Percentiles rank a stretch among this genome's conserved stretches.
phyloP scores from a whole-genome alignment of 1,140 invertebrate species.

The Pseudomyrmex pallidus region DNA sequence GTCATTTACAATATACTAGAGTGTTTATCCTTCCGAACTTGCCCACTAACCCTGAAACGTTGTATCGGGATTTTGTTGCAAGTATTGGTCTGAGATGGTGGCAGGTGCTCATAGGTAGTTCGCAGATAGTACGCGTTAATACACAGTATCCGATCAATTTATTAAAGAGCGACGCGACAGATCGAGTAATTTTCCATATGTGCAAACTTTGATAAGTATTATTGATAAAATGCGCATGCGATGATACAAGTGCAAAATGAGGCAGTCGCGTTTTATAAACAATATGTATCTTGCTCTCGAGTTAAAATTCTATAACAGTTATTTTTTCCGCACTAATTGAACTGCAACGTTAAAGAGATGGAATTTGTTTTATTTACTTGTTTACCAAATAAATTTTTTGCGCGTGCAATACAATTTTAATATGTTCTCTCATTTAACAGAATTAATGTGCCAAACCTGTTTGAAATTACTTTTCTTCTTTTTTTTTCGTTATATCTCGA shows the following conservation, averaged over 20 bases:
- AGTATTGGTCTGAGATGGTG: slow-evolving; percentile 55
- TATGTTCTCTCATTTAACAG: background rate
- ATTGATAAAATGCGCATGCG: background rate
- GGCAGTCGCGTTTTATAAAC: background rate
- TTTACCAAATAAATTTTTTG: slow-evolving; percentile 3
- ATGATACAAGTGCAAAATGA: background rate
- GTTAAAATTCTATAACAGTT: background rate
- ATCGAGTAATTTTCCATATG: slow-evolving; percentile 10
- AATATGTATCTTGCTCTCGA: background rate
- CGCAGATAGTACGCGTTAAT: slow-evolving; percentile 39
- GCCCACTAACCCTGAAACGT: background rate
- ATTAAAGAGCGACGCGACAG: background rate
- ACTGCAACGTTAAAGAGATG: background rate
- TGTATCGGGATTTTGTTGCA: slow-evolving; percentile 59
- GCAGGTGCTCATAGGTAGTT: slow-evolving; percentile 32
- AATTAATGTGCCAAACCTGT: background rate
- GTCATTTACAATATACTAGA: slow-evolving; percentile 49
- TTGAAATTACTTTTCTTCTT: background rate
- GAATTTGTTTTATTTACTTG: background rate
- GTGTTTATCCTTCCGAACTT: slow-evolving; percentile 35
- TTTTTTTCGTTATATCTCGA: background rate
- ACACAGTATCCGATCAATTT: slow-evolving; percentile 48
- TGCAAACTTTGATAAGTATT: slow-evolving; percentile 4
- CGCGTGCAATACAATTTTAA: background rate
- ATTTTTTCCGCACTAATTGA: background rate